These are phyloP conservation scores for Macrophya alboannulata DNA, from an alignment of 2,888 invertebrate genomes.

Conservation along the genomic window DNA sequence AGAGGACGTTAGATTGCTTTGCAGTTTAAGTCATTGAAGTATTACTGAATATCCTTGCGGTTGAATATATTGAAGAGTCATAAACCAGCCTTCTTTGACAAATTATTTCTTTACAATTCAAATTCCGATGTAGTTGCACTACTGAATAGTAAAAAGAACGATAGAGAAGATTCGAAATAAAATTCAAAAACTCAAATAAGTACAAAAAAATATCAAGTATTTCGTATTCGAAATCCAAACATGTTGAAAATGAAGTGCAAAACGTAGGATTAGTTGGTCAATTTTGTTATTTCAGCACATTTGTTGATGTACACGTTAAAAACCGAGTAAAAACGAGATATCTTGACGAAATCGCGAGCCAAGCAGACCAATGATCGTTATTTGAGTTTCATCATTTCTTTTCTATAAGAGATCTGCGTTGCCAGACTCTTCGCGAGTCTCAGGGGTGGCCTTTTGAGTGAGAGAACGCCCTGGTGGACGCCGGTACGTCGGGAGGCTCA, in stretches of 20 bases:
- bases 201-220: neutral
- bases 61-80: neutral
- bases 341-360: neutral
- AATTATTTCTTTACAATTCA: neutral
- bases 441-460: constrained; percentile 67
- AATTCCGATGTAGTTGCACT: neutral
- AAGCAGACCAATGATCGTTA: constrained; percentile 10
- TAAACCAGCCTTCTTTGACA: neutral
- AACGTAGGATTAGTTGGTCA: neutral
- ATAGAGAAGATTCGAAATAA: neutral
- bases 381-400: constrained; percentile 25
- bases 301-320: neutral
- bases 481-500: constrained; percentile 58
- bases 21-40: constrained; percentile 6
- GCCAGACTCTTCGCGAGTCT: constrained; percentile 59
- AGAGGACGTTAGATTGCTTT: neutral
- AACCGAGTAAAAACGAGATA: neutral
- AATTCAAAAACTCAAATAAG: neutral
- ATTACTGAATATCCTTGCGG: constrained; percentile 7
- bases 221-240: neutral
- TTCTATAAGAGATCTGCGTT: neutral
- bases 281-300: neutral
- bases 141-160: neutral
- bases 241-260: no score
- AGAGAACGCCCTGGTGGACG: constrained; percentile 64